These are phyloP conservation scores for Gymnorhina tibicen DNA, from an alignment of 2,113 vertebrate species.

Conservation along the genomic window DNA sequence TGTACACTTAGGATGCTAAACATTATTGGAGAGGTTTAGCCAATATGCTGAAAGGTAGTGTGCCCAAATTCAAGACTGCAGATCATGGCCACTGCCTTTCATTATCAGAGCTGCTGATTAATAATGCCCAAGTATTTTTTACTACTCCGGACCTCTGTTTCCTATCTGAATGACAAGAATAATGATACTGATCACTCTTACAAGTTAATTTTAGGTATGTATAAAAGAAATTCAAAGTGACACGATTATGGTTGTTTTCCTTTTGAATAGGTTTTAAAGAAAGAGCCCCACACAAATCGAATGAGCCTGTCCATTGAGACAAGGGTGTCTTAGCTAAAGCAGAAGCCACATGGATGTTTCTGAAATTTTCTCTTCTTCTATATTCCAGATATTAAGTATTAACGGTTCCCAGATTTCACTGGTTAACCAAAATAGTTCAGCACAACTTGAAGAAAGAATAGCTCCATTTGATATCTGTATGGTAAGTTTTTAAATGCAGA, in stretches of 20 bases:
- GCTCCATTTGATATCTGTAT: fast-evolving
- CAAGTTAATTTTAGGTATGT: background rate
- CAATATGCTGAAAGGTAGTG: background rate
- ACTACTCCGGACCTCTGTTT: background rate
- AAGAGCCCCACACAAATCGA: background rate
- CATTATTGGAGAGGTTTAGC: background rate
- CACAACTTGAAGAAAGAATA: background rate
- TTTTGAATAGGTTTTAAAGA: background rate
- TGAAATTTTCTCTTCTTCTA: background rate
- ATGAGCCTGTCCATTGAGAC: fast-evolving
- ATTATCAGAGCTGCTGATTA: background rate
- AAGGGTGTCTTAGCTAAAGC: background rate
- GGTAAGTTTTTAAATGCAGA: background rate
- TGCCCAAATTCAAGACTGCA: background rate
- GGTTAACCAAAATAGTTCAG: background rate
- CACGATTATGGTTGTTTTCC: background rate
- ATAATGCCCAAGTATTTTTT: background rate
- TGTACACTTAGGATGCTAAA: background rate
- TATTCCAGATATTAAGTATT: background rate
- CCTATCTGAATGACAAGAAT: background rate
- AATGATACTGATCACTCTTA: background rate
- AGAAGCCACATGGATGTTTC: background rate
- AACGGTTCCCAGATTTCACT: background rate
- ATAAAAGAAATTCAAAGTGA: background rate
- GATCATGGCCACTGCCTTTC: background rate